A percentile compares a stretch with the other conserved stretches of the same genome.
These are phyloP conservation scores for Neuroterus valhalla DNA, from an alignment of 1,140 invertebrate species.

Conservation along the genomic window DNA sequence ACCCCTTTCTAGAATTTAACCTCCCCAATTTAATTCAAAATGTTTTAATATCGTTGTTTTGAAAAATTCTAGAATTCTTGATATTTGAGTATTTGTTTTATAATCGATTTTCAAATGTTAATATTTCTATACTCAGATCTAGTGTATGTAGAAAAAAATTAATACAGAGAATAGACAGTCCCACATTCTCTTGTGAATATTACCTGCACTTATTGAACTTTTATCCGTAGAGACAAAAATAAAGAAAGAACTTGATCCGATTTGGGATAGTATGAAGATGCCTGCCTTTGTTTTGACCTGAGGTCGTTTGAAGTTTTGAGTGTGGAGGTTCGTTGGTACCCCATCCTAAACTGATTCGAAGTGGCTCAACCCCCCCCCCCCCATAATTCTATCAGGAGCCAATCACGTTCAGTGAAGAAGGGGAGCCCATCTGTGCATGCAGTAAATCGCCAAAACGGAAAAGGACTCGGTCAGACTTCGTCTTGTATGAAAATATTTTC, in stretches of 20 bases:
- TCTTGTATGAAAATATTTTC: constrained; percentile 28
- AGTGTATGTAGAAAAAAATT: too few relatives aligned
- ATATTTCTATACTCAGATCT: too few relatives aligned
- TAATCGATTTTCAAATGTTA: too few relatives aligned
- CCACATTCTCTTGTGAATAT: too few relatives aligned
- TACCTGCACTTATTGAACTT: constrained; percentile 41
- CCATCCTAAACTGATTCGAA: constrained; percentile 12
- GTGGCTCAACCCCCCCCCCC: constrained; percentile 56
- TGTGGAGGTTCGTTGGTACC: constrained; percentile 22
- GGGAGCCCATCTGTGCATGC: constrained; percentile 58
- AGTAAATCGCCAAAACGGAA: constrained; percentile 63
- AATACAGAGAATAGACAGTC: too few relatives aligned
- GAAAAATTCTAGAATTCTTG: too few relatives aligned
- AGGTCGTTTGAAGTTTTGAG: constrained; percentile 54
- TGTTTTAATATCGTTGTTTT: too few relatives aligned
- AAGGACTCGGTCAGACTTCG: constrained; percentile 33
- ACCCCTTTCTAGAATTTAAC: too few relatives aligned
- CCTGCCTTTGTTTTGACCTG: constrained; percentile 61
- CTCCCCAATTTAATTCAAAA: too few relatives aligned
- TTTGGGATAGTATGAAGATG: constrained; percentile 58
- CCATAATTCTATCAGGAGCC: constrained; percentile 72
- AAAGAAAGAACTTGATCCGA: constrained; percentile 60
- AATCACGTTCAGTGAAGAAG: constrained; percentile 66
- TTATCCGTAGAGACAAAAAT: constrained; percentile 44
- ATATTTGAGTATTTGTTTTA: too few relatives aligned